These are phyloP conservation scores for Manis javanica DNA, from an alignment of 2,797 vertebrate genomes.

Conservation along the genomic window DNA sequence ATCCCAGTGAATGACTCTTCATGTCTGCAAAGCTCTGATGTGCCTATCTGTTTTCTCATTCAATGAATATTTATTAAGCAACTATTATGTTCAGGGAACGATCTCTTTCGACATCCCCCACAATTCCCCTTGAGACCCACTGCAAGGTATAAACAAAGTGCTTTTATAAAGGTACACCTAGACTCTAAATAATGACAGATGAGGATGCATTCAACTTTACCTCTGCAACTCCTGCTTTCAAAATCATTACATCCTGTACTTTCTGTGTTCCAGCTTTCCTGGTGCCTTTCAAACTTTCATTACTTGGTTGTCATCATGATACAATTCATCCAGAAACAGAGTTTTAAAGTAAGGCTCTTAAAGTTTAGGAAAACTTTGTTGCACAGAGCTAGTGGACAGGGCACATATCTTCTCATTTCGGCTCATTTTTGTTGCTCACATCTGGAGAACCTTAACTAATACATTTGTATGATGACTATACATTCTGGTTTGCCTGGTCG, in stretches of 20 bases:
- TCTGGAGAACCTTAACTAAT: background rate
- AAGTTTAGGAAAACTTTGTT: conserved; percentile 44
- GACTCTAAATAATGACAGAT: background rate
- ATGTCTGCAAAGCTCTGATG: conserved; percentile 11
- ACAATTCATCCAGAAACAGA: conserved; percentile 43
- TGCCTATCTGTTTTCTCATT: conserved; percentile 34
- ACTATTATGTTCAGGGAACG: conserved; percentile 66
- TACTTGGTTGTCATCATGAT: background rate
- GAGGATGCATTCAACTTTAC: background rate
- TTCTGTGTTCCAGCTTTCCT: background rate
- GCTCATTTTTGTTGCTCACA: background rate
- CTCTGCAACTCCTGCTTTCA: conserved; percentile 21
- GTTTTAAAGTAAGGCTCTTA: conserved; percentile 48
- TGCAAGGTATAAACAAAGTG: conserved; percentile 19
- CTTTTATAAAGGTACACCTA: conserved; percentile 43
- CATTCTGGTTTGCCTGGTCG: background rate
- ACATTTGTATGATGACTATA: background rate
- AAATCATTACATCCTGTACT: conserved; percentile 28
- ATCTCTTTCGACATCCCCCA: conserved; percentile 22
- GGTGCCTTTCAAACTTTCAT: conserved; percentile 47
- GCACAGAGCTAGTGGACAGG: background rate
- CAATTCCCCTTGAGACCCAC: conserved; percentile 22
- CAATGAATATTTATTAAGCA: conserved; percentile 78
- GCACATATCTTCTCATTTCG: background rate
- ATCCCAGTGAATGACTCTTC: conserved; percentile 27